A percentile compares a stretch with the other conserved stretches of the same genome.
These are phyloP conservation scores for Crioceris asparagi DNA, from an alignment of 2,888 invertebrate species.

Conservation along the genomic window DNA sequence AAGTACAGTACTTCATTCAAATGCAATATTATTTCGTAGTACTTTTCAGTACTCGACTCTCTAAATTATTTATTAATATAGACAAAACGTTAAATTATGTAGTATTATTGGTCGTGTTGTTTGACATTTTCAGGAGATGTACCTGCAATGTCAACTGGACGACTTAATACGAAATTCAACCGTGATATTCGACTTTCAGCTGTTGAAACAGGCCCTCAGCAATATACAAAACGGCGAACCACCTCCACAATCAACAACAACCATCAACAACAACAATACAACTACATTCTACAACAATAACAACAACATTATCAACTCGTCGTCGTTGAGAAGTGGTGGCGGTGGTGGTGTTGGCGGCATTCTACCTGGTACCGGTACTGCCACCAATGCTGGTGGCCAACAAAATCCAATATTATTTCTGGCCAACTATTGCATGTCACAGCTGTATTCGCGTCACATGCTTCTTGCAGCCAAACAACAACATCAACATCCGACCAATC, in stretches of 20 bases:
- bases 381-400: constrained; percentile 32
- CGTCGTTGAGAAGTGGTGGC: no score
- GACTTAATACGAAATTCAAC: constrained; percentile 57
- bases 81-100: no score
- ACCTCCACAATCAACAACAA: no score
- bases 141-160: constrained; percentile 59
- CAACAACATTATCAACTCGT: no score
- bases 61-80: no score
- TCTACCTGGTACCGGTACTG: constrained; percentile 28
- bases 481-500: no score
- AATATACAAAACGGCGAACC: constrained; percentile 51
- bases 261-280: no score
- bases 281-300: constrained; percentile 24
- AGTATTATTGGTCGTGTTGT: no score
- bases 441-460: constrained; percentile 55
- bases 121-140: constrained; percentile 64
- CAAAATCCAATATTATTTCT: constrained; percentile 62
- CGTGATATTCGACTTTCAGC: constrained; percentile 52
- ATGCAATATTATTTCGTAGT: no score
- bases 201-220: constrained; percentile 54
- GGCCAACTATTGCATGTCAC: constrained; percentile 68
- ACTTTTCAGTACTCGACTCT: no score
- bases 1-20: no score
- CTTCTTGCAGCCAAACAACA: constrained; percentile 46
- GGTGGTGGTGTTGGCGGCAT: constrained; percentile 8